Conservation (phyloP, 2,888 invertebrate species). For the Terebella lapidaria region DNA sequence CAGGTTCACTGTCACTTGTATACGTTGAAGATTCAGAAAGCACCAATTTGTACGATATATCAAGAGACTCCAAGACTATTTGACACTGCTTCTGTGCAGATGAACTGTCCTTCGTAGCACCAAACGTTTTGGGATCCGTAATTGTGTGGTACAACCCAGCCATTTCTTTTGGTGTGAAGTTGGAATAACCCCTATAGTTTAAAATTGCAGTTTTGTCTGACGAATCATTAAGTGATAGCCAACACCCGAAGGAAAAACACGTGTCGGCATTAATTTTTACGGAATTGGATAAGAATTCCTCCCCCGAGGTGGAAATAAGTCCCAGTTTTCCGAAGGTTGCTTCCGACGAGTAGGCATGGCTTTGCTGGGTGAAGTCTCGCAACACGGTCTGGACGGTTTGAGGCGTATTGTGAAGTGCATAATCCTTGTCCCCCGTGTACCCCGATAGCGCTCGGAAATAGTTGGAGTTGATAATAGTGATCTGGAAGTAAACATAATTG, state of each 20-base stretch:
- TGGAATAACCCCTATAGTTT: not conserved
- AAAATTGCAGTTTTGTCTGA: slow-evolving; percentile 4
- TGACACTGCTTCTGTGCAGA: too few species aligned
- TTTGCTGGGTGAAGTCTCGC: not conserved
- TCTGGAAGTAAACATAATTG: too few species aligned
- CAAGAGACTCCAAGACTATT: not conserved
- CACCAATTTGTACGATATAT: not conserved
- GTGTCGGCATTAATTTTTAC: not conserved
- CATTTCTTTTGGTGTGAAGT: slow-evolving; percentile 18
- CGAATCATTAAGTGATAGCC: slow-evolving; percentile 7
- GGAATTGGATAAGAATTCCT: not conserved
- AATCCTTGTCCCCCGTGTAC: slow-evolving; percentile 2
- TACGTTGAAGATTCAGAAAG: not conserved
- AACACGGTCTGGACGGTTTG: not conserved
- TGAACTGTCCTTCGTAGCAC: slow-evolving; percentile 1
- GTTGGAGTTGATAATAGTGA: not conserved
- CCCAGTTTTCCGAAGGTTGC: not conserved
- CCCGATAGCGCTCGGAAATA: not conserved
- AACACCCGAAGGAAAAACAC: slow-evolving; percentile 11
- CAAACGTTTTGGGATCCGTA: slow-evolving; percentile 5
- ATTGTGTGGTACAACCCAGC: slow-evolving; percentile 11
- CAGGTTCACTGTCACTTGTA: not conserved
- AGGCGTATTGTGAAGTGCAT: slow-evolving; percentile 8
- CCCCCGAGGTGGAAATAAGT: not conserved
- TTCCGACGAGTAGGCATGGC: not conserved